These are phyloP conservation scores for Chlamydotis undulata DNA, from an alignment of 2,113 vertebrate species.

Conservation along the genomic window DNA sequence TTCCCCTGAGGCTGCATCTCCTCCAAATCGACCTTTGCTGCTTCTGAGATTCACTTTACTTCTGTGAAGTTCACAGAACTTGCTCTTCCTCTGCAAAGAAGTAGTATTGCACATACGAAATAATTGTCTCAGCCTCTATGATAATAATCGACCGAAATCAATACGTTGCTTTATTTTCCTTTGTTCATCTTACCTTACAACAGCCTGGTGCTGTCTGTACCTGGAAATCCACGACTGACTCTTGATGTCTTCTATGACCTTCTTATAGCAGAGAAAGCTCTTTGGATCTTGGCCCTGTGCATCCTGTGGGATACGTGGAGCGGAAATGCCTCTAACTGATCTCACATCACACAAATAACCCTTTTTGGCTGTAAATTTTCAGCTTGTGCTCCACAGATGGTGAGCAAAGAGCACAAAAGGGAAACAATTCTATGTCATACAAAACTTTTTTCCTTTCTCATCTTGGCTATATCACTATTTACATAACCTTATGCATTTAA, in stretches of 20 bases:
- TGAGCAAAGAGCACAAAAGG: not conserved
- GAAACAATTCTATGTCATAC: not conserved
- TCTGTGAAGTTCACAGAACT: not conserved
- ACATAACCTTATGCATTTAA: not conserved
- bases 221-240: not conserved
- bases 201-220: rapidly evolving
- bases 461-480: not conserved
- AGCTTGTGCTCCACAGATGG: rapidly evolving
- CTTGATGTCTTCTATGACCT: not conserved
- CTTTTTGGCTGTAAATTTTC: not conserved
- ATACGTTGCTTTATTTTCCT: not conserved
- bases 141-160: not conserved
- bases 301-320: not conserved
- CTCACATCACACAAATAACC: not conserved
- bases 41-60: not conserved
- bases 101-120: not conserved
- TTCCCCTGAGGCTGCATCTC: not conserved
- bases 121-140: not conserved
- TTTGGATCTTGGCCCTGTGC: not conserved
- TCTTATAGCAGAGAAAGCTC: not conserved
- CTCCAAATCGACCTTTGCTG: not conserved
- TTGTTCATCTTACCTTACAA: not conserved
- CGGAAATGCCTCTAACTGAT: not conserved
- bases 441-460: not conserved
- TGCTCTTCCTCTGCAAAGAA: not conserved